A percentile compares a stretch with the other conserved stretches of the same genome.
Conservation (phyloP, 2,888 invertebrate genomes). For the Therioaphis trifolii region DNA sequence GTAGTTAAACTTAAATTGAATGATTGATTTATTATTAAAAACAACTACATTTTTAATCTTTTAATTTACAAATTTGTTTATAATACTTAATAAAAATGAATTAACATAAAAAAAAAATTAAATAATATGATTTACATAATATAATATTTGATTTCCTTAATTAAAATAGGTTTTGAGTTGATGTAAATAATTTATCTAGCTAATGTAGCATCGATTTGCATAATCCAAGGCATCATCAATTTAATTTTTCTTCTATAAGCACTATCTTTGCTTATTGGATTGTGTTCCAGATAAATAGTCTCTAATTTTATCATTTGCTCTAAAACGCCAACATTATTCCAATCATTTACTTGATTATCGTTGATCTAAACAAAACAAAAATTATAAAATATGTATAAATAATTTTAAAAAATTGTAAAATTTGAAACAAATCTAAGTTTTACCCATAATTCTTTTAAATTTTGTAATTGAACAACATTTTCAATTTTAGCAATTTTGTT, state of each 20-base stretch:
- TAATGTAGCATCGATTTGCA: conserved; percentile 95
- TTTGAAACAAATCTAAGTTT: conserved; percentile 66
- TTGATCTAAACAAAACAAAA: conserved; percentile 92
- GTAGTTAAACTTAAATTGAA: conserved; percentile 56
- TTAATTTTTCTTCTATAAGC: conserved; percentile 93
- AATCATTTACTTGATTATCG: conserved; percentile 86
- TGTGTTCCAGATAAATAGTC: conserved; percentile 94
- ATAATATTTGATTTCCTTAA: not conserved
- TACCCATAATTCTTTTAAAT: conserved; percentile 97
- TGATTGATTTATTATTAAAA: conserved; percentile 33
- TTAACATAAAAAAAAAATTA: conserved; percentile 19
- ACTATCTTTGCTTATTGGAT: conserved; percentile 86
- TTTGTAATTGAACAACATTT: conserved; percentile 79
- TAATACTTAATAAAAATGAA: not conserved
- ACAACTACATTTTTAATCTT: not conserved
- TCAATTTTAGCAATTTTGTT: conserved; percentile 86
- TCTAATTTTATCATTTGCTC: conserved; percentile 75
- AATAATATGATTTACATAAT: not conserved
- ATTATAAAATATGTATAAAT: too few species aligned
- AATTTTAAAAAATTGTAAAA: not conserved
- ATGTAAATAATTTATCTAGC: conserved; percentile 73
- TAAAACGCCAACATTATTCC: conserved; percentile 85
- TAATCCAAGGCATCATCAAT: conserved; percentile 83
- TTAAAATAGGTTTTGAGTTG: not conserved
- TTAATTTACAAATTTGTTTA: not conserved